Conservation (phyloP, 2,797 vertebrate genomes). For the Oophaga sylvatica region DNA sequence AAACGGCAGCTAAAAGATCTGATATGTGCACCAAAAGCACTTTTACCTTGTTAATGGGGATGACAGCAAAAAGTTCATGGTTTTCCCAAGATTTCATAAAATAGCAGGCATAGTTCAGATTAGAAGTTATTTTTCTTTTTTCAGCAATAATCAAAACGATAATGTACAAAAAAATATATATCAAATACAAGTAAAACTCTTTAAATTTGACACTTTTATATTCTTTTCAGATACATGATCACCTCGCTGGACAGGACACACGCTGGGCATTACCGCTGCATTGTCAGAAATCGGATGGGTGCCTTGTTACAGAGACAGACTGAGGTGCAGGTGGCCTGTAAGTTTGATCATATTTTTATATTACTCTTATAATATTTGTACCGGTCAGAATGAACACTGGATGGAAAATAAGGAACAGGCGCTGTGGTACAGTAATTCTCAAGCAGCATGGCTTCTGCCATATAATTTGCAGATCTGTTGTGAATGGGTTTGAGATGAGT, state of each 20-base stretch:
- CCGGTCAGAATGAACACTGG: neutral
- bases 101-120: too few species aligned
- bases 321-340: slow-evolving; percentile 96
- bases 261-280: slow-evolving; percentile 94
- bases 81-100: too few species aligned
- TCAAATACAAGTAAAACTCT: too few species aligned
- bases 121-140: too few species aligned
- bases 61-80: too few species aligned
- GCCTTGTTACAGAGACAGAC: slow-evolving; percentile 93
- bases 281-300: slow-evolving; percentile 93
- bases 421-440: neutral
- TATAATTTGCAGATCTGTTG: slow-evolving; percentile 14
- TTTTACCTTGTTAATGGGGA: too few species aligned
- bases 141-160: too few species aligned
- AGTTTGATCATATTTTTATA: slow-evolving; percentile 71
- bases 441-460: neutral
- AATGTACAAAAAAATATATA: too few species aligned
- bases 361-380: neutral
- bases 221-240: slow-evolving; percentile 87
- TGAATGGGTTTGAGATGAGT: too few species aligned
- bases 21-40: too few species aligned
- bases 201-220: neutral
- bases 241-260: slow-evolving; percentile 93
- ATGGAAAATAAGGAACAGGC: neutral
- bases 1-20: too few species aligned